A percentile compares a stretch with the other conserved stretches of the same genome.
Conservation (phyloP, 2,113 vertebrate genomes). For the Micronycteris hirsuta region DNA sequence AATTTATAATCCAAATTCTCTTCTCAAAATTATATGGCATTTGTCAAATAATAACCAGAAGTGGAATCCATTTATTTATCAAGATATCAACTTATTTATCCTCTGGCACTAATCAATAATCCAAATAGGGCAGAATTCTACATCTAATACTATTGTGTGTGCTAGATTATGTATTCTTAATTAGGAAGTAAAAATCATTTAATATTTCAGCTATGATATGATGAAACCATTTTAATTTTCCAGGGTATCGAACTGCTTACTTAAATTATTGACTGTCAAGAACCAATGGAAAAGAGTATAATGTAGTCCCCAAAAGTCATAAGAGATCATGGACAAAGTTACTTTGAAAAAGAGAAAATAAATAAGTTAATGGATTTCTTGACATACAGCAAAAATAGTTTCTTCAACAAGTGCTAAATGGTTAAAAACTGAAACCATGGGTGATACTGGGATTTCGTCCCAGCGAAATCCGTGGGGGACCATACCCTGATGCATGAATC, state of each 20-base stretch:
- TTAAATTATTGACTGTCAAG: not conserved
- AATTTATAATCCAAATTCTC: not conserved
- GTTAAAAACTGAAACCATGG: not conserved
- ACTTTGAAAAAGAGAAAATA: not conserved
- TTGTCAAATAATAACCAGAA: not conserved
- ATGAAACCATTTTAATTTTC: not conserved
- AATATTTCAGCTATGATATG: not conserved
- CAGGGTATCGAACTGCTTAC: not conserved
- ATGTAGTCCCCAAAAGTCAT: not conserved
- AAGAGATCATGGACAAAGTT: not conserved
- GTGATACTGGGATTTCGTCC: too few species aligned
- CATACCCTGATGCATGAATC: too few species aligned
- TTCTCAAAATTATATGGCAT: not conserved
- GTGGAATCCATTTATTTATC: not conserved
- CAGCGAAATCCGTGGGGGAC: too few species aligned
- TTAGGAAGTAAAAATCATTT: not conserved
- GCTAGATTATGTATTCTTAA: not conserved
- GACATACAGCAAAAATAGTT: not conserved
- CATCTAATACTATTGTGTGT: not conserved
- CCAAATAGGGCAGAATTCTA: not conserved
- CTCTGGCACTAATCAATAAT: not conserved
- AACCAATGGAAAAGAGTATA: not conserved
- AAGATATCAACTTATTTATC: not conserved
- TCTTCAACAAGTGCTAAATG: not conserved
- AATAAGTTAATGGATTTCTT: not conserved